phyloP scores from a whole-genome alignment of 2,888 invertebrate species.

The Geotrupes spiniger region DNA sequence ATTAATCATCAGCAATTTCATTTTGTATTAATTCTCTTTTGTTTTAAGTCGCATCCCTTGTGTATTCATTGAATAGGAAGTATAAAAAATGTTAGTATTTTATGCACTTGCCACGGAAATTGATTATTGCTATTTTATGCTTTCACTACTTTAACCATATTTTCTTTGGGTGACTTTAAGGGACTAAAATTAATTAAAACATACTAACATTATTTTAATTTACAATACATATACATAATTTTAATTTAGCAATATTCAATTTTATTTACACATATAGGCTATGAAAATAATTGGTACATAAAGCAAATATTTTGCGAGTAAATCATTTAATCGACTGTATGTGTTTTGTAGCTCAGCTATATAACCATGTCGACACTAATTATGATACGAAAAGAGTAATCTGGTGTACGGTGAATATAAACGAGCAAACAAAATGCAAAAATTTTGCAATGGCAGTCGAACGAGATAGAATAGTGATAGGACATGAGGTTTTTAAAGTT shows the following conservation, averaged over 20 bases:
- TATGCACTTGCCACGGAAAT: no score
- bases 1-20: no score
- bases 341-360: slow-evolving; percentile 23
- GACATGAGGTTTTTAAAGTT: slow-evolving; percentile 62
- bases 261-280: no score
- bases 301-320: slow-evolving; percentile 5
- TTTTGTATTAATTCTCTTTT: background rate
- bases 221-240: no score
- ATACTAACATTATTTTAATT: no score
- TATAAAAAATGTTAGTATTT: slow-evolving; percentile 3
- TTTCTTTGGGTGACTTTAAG: no score
- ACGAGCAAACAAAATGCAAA: slow-evolving; percentile 80
- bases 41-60: background rate
- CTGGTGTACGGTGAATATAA: slow-evolving; percentile 82
- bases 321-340: no score
- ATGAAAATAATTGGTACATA: background rate
- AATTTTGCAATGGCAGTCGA: slow-evolving; percentile 68
- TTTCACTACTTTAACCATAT: no score
- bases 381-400: slow-evolving; percentile 44
- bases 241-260: no score
- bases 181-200: no score
- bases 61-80: slow-evolving; percentile 1
- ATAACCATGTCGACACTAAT: background rate
- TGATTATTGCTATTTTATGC: no score
- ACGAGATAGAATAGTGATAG: slow-evolving; percentile 64